phyloP scores from a whole-genome alignment of 2,888 invertebrate genomes.

The Ochlodes sylvanus region DNA sequence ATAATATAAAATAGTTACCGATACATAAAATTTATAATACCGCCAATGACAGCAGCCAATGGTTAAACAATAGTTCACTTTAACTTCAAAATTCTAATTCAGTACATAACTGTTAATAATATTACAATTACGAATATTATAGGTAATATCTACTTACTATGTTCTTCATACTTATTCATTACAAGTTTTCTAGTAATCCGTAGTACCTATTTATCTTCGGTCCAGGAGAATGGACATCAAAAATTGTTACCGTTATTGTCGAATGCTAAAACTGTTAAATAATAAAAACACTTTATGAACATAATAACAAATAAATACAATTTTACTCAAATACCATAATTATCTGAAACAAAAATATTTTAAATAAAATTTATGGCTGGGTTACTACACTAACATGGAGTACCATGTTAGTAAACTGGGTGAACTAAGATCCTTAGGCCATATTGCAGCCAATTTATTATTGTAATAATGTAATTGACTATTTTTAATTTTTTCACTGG shows the following conservation, averaged over 20 bases:
- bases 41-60: slow-evolving; percentile 3
- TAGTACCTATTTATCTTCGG: slow-evolving; percentile 9
- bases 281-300: slow-evolving; percentile 5
- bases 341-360: slow-evolving; percentile 25
- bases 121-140: slow-evolving; percentile 2
- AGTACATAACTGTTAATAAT: neutral
- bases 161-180: slow-evolving; percentile 2
- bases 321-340: slow-evolving; percentile 8
- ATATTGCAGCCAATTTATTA: slow-evolving; percentile 20
- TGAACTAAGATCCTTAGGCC: slow-evolving; percentile 18
- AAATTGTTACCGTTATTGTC: slow-evolving; percentile 29
- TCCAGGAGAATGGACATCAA: slow-evolving; percentile 20
- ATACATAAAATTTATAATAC: neutral
- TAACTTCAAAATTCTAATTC: slow-evolving; percentile 2
- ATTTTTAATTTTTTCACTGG: slow-evolving; percentile 20
- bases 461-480: slow-evolving; percentile 27
- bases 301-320: slow-evolving; percentile 13
- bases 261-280: slow-evolving; percentile 28
- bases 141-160: slow-evolving; percentile 26
- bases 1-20: too few relatives aligned
- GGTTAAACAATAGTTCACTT: slow-evolving; percentile 2
- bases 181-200: slow-evolving; percentile 16
- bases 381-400: slow-evolving; percentile 9
- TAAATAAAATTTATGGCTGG: slow-evolving; percentile 26
- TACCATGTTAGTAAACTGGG: too few relatives aligned